Evolutionary conservation across 2,797 vertebrate genomes (phyloP).

Genomic region (Megalops cyprinoides): DNA sequence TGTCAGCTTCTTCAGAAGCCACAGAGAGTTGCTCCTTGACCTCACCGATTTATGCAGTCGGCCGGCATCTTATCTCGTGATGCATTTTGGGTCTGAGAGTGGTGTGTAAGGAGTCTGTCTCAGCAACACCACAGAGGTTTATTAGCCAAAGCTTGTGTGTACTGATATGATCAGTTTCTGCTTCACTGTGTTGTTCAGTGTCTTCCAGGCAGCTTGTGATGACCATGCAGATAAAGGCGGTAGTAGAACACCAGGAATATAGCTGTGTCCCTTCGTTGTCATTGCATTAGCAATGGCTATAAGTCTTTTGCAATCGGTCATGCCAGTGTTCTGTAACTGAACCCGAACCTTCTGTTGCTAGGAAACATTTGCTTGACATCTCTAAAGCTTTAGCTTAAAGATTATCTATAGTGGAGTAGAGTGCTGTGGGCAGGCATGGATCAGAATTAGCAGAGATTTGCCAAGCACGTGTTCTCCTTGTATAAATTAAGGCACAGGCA

Average conservation of each 20-base stretch:
- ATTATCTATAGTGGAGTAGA: constrained; percentile 27
- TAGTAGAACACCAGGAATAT: neutral
- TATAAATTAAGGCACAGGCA: too few species aligned
- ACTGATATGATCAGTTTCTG: neutral
- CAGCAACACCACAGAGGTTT: too few species aligned
- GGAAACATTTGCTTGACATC: constrained; percentile 32
- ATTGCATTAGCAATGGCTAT: neutral
- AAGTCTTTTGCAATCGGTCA: too few species aligned
- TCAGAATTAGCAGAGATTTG: too few species aligned
- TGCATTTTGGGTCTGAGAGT: neutral
- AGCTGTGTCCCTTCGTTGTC: neutral
- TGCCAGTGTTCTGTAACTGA: too few species aligned
- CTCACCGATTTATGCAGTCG: neutral
- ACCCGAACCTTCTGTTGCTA: too few species aligned
- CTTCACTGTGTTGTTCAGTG: neutral
- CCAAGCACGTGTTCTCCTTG: too few species aligned
- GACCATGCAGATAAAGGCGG: neutral
- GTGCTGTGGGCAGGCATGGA: too few species aligned
- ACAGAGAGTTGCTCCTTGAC: neutral
- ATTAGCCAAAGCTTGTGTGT: neutral
- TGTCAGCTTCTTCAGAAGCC: neutral
- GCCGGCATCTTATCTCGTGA: neutral
- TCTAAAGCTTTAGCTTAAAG: constrained; percentile 30
- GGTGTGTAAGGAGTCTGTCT: neutral
- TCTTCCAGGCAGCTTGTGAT: neutral